Evolutionary conservation across 2,888 invertebrate species (phyloP).

Genomic region (Pharmacophagus antenor): DNA sequence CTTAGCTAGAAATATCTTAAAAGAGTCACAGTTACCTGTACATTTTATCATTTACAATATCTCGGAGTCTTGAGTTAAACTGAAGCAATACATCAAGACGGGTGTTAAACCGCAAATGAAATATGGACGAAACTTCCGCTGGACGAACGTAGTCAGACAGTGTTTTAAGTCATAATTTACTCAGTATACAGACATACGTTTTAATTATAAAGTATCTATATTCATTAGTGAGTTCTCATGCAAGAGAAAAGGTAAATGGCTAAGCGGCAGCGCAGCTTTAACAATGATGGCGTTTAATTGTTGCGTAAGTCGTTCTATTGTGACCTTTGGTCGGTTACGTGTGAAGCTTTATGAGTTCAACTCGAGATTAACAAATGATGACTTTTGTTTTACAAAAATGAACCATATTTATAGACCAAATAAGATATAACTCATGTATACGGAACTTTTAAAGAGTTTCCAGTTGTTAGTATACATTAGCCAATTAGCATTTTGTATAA

Average conservation of each 20-base stretch:
- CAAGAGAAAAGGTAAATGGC: slow-evolving; percentile 14
- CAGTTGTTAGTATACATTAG: neutral
- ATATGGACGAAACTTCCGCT: slow-evolving; percentile 4
- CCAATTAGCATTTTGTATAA: neutral
- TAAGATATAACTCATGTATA: neutral
- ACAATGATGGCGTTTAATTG: slow-evolving; percentile 17
- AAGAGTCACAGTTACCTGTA: too few relatives aligned
- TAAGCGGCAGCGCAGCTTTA: neutral
- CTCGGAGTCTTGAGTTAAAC: too few relatives aligned
- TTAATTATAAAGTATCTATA: slow-evolving; percentile 12
- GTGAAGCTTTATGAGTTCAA: slow-evolving; percentile 18
- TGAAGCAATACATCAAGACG: neutral
- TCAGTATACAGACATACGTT: neutral
- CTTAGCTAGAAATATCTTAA: too few relatives aligned
- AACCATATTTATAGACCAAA: neutral
- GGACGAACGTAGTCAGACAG: neutral
- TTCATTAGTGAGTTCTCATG: slow-evolving; percentile 26
- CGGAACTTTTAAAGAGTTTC: neutral
- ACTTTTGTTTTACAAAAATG: neutral
- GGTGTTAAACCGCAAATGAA: slow-evolving; percentile 2
- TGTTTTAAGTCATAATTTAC: slow-evolving; percentile 6
- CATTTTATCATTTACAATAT: too few relatives aligned
- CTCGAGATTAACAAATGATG: slow-evolving; percentile 13
- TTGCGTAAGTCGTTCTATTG: slow-evolving; percentile 22
- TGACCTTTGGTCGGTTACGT: slow-evolving; percentile 14